These are phyloP conservation scores for Pelecanoides urinatrix DNA, from an alignment of 2,113 vertebrate genomes.

Conservation along the genomic window DNA sequence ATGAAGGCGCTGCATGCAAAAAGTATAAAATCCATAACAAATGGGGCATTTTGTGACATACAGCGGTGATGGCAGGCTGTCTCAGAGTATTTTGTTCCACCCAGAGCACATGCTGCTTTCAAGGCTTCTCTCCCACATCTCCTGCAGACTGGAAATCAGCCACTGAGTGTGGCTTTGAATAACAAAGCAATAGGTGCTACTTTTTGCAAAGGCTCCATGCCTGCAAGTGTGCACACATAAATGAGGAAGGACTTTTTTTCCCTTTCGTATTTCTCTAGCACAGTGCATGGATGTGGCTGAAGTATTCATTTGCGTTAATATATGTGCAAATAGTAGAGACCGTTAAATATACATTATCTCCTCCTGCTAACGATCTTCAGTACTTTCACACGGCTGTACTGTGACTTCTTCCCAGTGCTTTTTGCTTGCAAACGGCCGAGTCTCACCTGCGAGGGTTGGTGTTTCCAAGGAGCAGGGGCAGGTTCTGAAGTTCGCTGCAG, in stretches of 20 bases:
- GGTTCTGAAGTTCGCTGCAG: background rate
- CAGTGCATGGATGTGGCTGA: background rate
- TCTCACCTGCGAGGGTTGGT: accelerated
- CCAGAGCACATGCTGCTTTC: background rate
- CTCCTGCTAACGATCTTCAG: background rate
- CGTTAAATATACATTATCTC: constrained; percentile 20
- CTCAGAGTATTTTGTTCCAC: background rate
- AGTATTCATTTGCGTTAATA: background rate
- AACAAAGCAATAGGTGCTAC: background rate
- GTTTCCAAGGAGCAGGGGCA: background rate
- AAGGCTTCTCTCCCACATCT: background rate
- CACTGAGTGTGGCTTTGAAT: background rate
- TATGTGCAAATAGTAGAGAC: constrained; percentile 5
- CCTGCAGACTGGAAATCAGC: constrained; percentile 28
- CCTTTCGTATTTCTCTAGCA: background rate
- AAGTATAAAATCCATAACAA: background rate
- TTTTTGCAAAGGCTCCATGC: background rate
- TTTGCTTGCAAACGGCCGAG: background rate
- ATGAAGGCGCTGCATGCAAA: background rate
- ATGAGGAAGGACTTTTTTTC: background rate
- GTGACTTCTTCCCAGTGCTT: background rate
- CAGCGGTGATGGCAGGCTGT: background rate
- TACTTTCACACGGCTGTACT: background rate
- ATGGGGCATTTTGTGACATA: background rate
- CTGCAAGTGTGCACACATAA: background rate